Percentiles rank a stretch among this genome's conserved stretches.
These are phyloP conservation scores for Pseudorhombus dupliciocellatus DNA, from an alignment of 2,113 vertebrate genomes.

Conservation along the genomic window DNA sequence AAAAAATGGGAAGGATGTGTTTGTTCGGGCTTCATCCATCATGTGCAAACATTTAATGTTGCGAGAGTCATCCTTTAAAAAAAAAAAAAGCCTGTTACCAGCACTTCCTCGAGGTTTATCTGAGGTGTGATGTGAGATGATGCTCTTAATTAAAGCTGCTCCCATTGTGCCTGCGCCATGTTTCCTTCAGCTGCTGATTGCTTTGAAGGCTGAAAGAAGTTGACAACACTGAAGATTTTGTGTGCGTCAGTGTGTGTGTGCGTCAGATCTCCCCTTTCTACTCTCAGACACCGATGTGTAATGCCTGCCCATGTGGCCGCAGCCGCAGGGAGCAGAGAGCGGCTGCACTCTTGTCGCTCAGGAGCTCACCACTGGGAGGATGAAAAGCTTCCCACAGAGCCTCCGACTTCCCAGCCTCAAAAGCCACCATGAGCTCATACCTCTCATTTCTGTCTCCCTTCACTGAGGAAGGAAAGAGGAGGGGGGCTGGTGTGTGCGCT, in stretches of 20 bases:
- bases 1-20: conserved; percentile 9
- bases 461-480: conserved; percentile 34
- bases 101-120: conserved; percentile 68
- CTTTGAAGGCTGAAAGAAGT: conserved; percentile 73
- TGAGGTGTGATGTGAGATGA: conserved; percentile 68
- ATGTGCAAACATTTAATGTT: conserved; percentile 51
- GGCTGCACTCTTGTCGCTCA: conserved; percentile 90
- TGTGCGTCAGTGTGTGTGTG: conserved; percentile 23
- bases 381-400: conserved; percentile 98
- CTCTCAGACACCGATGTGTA: conserved; percentile 71
- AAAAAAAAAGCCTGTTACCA: conserved; percentile 61
- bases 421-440: conserved; percentile 97
- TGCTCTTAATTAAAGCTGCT: conserved; percentile 78
- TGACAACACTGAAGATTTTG: conserved; percentile 63
- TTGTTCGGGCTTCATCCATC: conserved; percentile 37
- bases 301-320: conserved; percentile 88
- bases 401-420: conserved; percentile 90
- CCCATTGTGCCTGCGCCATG: conserved; percentile 66
- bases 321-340: conserved; percentile 87
- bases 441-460: conserved; percentile 85
- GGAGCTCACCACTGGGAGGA: conserved; percentile 96
- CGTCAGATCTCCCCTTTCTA: conserved; percentile 42
- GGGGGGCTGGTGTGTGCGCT: conserved; percentile 20
- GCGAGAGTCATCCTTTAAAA: conserved; percentile 37
- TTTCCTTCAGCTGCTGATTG: conserved; percentile 54